A percentile compares a stretch with the other conserved stretches of the same genome.
phyloP scores from a whole-genome alignment of 2,888 invertebrate species.

The Dryocosmus kuriphilus region DNA sequence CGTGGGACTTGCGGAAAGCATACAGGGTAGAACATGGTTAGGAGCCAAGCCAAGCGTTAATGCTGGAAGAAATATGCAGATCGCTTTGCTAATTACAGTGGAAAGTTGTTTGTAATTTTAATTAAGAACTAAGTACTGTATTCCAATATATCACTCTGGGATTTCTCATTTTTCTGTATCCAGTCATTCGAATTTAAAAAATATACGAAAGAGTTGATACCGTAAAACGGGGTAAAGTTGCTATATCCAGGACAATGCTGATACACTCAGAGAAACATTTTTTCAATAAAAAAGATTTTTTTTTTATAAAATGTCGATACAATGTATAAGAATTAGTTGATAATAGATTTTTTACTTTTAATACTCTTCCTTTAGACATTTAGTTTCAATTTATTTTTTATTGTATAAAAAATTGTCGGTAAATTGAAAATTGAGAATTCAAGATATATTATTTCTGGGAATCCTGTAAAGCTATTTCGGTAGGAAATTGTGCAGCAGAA shows the following conservation, averaged over 20 bases:
- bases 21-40: conserved; percentile 33
- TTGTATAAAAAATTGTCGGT: neutral
- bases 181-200: neutral
- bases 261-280: too few species aligned
- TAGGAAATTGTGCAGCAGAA: neutral
- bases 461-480: too few species aligned
- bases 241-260: too few species aligned
- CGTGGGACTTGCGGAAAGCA: conserved; percentile 28
- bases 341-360: too few species aligned
- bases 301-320: too few species aligned
- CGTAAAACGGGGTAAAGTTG: too few species aligned
- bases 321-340: too few species aligned
- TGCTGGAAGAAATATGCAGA: conserved; percentile 39
- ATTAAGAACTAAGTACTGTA: conserved; percentile 5
- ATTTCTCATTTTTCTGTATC: neutral
- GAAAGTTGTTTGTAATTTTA: conserved; percentile 31
- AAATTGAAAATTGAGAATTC: neutral
- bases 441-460: too few species aligned
- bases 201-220: neutral
- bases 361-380: too few species aligned
- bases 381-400: too few species aligned
- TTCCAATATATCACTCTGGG: neutral
- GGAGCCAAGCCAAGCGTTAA: conserved; percentile 36
- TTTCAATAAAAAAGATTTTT: too few species aligned
- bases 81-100: conserved; percentile 40